phyloP scores from a whole-genome alignment of 2,113 vertebrate species.

The Neofelis nebulosa region DNA sequence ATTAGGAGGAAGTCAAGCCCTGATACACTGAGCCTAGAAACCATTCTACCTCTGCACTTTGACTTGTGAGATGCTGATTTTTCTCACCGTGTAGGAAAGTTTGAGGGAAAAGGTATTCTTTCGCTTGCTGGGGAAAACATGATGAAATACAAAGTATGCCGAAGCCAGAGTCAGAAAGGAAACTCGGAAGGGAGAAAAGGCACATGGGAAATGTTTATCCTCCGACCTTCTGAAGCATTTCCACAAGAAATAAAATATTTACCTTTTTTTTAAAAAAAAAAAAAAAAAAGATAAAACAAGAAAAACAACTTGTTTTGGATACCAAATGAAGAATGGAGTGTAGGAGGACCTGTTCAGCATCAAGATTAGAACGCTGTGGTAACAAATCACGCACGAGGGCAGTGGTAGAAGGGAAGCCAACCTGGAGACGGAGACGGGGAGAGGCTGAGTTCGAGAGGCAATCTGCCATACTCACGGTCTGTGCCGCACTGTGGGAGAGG shows the following conservation, averaged over 20 bases:
- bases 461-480: neutral
- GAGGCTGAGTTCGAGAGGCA: neutral
- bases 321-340: neutral
- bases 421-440: too few relatives aligned
- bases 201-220: neutral
- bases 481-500: neutral
- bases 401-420: too few relatives aligned
- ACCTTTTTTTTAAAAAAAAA: neutral
- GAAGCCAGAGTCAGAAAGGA: neutral
- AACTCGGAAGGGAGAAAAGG: neutral
- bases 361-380: neutral
- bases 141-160: neutral
- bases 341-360: neutral
- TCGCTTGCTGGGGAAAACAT: neutral
- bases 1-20: neutral
- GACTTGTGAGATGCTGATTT: neutral
- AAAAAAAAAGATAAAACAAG: neutral
- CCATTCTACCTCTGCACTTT: neutral
- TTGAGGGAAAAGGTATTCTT: neutral
- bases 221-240: neutral
- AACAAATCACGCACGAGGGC: neutral
- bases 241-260: neutral
- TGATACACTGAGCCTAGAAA: accelerated
- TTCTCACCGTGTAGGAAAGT: neutral
- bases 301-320: neutral